A percentile compares a stretch with the other conserved stretches of the same genome.
Evolutionary conservation across 1,140 invertebrate species (phyloP).

Genomic region (Neuroterus valhalla): DNA sequence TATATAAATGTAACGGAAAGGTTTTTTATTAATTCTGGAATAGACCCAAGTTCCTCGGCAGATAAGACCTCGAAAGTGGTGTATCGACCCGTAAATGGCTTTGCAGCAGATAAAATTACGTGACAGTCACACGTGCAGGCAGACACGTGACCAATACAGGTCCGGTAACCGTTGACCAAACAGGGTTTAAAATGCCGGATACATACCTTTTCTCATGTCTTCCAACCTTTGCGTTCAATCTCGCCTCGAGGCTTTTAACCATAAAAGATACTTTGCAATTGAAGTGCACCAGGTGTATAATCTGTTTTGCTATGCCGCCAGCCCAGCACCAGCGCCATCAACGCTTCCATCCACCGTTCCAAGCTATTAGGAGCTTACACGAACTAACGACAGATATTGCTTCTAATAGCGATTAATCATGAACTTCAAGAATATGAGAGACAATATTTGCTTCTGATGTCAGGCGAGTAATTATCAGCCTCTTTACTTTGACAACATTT

Average conservation of each 20-base stretch:
- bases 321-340: neutral
- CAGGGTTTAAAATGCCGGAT: slow-evolving; percentile 32
- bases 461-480: slow-evolving; percentile 9
- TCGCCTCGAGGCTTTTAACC: neutral
- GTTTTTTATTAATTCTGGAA: slow-evolving; percentile 20
- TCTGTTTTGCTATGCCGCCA: neutral
- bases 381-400: neutral
- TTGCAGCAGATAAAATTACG: slow-evolving; percentile 16
- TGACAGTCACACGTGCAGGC: slow-evolving; percentile 34
- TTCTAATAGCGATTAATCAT: neutral
- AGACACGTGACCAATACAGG: slow-evolving; percentile 35
- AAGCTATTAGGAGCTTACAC: neutral
- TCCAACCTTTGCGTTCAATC: slow-evolving; percentile 31
- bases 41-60: slow-evolving; percentile 9
- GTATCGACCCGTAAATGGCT: slow-evolving; percentile 30
- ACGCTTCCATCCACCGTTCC: neutral
- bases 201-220: slow-evolving; percentile 33
- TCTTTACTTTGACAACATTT: neutral
- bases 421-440: neutral
- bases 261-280: slow-evolving; percentile 8
- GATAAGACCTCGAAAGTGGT: slow-evolving; percentile 21
- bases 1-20: too few relatives aligned
- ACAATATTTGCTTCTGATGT: neutral
- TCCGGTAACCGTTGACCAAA: slow-evolving; percentile 43
- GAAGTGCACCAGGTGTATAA: slow-evolving; percentile 20